phyloP scores from a whole-genome alignment of 2,888 invertebrate species.

The Argyra leucocephala region DNA sequence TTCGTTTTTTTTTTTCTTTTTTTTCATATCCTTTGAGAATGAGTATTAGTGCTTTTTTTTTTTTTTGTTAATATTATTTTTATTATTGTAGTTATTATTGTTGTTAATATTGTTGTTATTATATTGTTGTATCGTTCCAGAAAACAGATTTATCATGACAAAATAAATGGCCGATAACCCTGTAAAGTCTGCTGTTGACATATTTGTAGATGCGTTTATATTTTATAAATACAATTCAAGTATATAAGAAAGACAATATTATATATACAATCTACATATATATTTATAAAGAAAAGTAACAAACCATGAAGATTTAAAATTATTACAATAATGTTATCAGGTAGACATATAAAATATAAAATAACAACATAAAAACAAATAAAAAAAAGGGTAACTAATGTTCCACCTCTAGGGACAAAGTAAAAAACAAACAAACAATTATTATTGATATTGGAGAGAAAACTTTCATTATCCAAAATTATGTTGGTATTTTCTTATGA shows the following conservation, averaged over 20 bases:
- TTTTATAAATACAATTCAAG: no score
- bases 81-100: no score
- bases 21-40: neutral
- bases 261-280: neutral
- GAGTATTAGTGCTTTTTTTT: neutral
- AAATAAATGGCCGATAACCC: no score
- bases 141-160: no score
- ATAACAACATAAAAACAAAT: neutral
- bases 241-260: no score
- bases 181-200: neutral
- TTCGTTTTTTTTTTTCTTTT: no score
- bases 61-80: neutral
- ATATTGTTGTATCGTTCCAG: no score
- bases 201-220: no score
- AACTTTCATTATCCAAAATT: neutral
- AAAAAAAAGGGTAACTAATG: neutral
- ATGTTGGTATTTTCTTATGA: neutral
- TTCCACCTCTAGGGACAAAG: neutral
- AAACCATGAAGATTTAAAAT: neutral
- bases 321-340: neutral
- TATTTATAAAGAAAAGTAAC: neutral
- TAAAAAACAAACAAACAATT: no score
- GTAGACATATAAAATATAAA: neutral
- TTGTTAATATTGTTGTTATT: no score
- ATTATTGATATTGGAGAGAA: neutral